These are phyloP conservation scores for Melanotaenia duboulayi DNA, from an alignment of 2,113 vertebrate species.

Conservation along the genomic window DNA sequence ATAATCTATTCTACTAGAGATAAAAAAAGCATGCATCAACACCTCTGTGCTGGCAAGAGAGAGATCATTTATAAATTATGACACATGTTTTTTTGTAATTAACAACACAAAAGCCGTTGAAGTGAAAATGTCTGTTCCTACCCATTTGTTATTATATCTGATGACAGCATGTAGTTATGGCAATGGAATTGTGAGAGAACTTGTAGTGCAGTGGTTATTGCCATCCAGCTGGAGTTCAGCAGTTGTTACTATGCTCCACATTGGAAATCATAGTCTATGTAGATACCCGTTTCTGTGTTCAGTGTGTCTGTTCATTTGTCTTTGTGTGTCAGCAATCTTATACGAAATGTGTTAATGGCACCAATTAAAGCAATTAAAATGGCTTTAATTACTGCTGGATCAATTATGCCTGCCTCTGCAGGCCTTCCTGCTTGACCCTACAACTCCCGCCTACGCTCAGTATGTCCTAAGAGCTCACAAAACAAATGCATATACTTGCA, in stretches of 20 bases:
- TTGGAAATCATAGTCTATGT: not conserved
- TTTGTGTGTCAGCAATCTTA: conserved; percentile 41
- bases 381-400: conserved; percentile 52
- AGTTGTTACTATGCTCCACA: not conserved
- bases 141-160: not conserved
- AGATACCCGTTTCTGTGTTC: not conserved
- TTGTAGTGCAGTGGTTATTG: not conserved
- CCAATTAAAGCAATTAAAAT: conserved; percentile 58
- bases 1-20: too few species aligned
- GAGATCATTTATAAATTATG: too few species aligned
- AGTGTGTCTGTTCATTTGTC: conserved; percentile 6
- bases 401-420: conserved; percentile 25
- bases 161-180: not conserved
- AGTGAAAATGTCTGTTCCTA: not conserved
- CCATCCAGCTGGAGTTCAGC: conserved; percentile 5
- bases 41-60: too few species aligned
- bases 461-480: conserved; percentile 16
- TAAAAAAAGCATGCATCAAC: too few species aligned
- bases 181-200: not conserved
- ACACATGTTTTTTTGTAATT: too few species aligned
- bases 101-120: not conserved
- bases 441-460: not conserved
- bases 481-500: conserved; percentile 6
- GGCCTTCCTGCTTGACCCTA: conserved; percentile 22
- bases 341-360: conserved; percentile 36